Evolutionary conservation across 2,113 vertebrate species (phyloP), one percentile per base, ranked within the genome.

Genomic region (Callorhinus ursinus): DNA sequence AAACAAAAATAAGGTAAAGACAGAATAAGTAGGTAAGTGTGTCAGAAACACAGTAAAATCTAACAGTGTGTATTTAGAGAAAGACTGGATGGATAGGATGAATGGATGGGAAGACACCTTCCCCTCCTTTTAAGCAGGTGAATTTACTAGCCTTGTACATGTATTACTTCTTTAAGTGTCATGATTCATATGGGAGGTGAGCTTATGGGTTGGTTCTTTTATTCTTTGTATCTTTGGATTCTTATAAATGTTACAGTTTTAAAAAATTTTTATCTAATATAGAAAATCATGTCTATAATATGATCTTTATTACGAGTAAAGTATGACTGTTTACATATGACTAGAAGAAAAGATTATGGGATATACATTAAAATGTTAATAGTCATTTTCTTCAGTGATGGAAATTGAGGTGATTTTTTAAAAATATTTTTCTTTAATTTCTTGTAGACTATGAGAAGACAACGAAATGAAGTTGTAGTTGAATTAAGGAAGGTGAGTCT

Each of bases 381-480:
- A 63, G 26, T 88, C 28, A 1, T 39, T 96, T 95, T 93, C 39
- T 93, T 85, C 13, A 28, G 12, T 85, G 51, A 55, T 83, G 18
- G 14, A 81, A 53, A 93, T 76, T 97, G 57, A 80, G 8, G 15
- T 96, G 26, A 59, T 85, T 36, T 93, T 83, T 82, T 10, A 1
- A 53, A 88, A 96, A 77, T 31, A 6, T 92, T 76, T 93, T 3
- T 59, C 95, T 53, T 98, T 91, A 86, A 81, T 98, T 95, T 94
- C 96, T 98, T 98, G 39, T 98, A 99, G 99, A 99, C 99, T 97
- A 99, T 99, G 99, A 99, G 99, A 99, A 99, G 99, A 99, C 99
- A 99, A 98, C 99, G 99, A 98, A 99, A 99, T 96, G 99, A 99
- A 99, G 99, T 99, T 57, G 99, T 99, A 76, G 99, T 99, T 96